Conservation (phyloP, 1,140 invertebrate species). For the Mercenaria mercenaria region DNA sequence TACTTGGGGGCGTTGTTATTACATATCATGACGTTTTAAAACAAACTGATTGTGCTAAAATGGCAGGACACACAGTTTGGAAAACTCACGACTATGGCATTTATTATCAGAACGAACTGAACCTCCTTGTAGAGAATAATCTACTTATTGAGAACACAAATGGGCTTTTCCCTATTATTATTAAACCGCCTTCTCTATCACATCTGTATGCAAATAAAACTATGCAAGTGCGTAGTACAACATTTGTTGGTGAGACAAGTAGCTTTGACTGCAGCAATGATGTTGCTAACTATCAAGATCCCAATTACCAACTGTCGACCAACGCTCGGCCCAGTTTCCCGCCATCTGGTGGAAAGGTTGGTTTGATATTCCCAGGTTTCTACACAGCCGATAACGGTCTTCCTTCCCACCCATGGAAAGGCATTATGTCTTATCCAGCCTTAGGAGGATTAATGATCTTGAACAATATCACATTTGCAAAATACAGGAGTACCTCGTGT, state of each 20-base stretch:
- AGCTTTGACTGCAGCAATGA: conserved; percentile 44
- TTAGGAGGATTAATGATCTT: conserved; percentile 23
- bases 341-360: conserved; percentile 37
- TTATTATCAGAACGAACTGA: conserved; percentile 72
- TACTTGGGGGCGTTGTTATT: conserved; percentile 67
- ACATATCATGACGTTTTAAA: conserved; percentile 66
- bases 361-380: conserved; percentile 38
- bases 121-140: conserved; percentile 56
- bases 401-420: conserved; percentile 11
- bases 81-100: conserved; percentile 79
- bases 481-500: conserved; percentile 54
- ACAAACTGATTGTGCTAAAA: conserved; percentile 57
- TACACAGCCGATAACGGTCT: not conserved
- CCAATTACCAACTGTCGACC: not conserved
- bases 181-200: conserved; percentile 66
- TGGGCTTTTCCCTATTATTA: conserved; percentile 73
- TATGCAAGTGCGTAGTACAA: conserved; percentile 66
- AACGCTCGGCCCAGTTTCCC: conserved; percentile 12
- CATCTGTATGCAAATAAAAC: conserved; percentile 74
- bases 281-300: not conserved
- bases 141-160: conserved; percentile 75
- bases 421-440: conserved; percentile 28
- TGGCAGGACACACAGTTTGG: conserved; percentile 74
- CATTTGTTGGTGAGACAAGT: conserved; percentile 73
- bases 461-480: conserved; percentile 38